Percentiles rank a stretch among this genome's conserved stretches.
Conservation (phyloP, 1,140 invertebrate species). For the Temnothorax curvispinosus region DNA sequence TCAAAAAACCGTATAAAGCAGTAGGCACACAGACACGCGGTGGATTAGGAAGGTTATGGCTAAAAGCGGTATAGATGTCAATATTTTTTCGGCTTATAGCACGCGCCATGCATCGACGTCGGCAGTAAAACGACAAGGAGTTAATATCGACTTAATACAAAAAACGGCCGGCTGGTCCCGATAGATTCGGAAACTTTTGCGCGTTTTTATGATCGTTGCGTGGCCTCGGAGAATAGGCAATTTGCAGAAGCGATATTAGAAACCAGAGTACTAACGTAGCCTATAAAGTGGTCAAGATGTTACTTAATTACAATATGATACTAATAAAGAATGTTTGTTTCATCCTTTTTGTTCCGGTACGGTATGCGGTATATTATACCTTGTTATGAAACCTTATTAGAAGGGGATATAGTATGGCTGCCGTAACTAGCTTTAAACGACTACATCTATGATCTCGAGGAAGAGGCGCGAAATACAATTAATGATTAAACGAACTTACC, state of each 20-base stretch:
- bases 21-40: neutral
- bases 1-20: neutral
- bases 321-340: neutral
- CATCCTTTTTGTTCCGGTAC: too few species aligned
- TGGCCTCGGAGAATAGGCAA: neutral
- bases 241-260: neutral
- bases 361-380: too few species aligned
- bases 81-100: neutral
- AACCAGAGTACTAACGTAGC: too few species aligned
- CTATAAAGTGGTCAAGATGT: too few species aligned
- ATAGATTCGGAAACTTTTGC: constrained; percentile 65
- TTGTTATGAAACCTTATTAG: too few species aligned
- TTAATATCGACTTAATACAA: constrained; percentile 49
- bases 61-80: neutral
- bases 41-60: neutral
- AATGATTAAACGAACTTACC: constrained; percentile 3
- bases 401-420: neutral
- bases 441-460: constrained; percentile 13
- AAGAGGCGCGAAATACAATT: constrained; percentile 27
- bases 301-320: too few species aligned
- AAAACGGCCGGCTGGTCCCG: constrained; percentile 68
- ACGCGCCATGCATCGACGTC: constrained; percentile 43
- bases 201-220: constrained; percentile 48
- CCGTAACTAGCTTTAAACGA: neutral
- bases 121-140: constrained; percentile 18